phyloP scores from a whole-genome alignment of 2,888 invertebrate genomes.

The Noctua pronuba region DNA sequence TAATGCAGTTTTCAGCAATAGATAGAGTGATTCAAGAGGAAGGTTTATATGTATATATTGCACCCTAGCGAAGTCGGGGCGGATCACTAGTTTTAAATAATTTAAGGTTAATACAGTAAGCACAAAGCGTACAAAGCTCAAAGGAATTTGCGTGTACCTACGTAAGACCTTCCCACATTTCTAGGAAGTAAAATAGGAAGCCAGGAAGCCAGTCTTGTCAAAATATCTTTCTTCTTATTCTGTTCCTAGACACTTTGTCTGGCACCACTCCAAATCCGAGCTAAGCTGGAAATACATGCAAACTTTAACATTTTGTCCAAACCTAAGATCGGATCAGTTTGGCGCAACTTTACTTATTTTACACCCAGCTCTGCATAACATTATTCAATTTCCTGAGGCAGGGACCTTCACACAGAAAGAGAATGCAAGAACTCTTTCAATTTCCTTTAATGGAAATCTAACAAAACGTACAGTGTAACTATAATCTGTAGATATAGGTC shows the following conservation, averaged over 20 bases:
- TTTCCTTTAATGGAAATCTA: constrained; percentile 22
- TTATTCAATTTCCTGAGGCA: constrained; percentile 27
- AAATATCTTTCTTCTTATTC: constrained; percentile 8
- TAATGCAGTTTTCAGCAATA: too few species aligned
- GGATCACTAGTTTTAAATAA: too few species aligned
- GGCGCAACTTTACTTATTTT: constrained; percentile 1
- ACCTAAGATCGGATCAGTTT: neutral
- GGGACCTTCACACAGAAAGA: constrained; percentile 4
- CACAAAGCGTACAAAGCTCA: neutral
- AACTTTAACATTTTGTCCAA: constrained; percentile 13
- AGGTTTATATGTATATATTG: too few species aligned
- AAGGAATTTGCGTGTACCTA: neutral
- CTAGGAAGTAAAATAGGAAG: neutral
- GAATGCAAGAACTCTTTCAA: constrained; percentile 13
- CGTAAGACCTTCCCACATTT: neutral
- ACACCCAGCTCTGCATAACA: neutral
- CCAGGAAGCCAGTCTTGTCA: neutral
- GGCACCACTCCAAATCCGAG: constrained; percentile 2
- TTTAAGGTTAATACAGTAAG: neutral
- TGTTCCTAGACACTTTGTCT: constrained; percentile 7
- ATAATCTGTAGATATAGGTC: neutral
- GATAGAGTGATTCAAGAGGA: too few species aligned
- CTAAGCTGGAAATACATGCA: neutral
- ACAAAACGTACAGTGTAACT: neutral
- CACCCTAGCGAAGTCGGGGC: too few species aligned